phyloP scores from a whole-genome alignment of 1,140 invertebrate species.

The Schlechtendalia chinensis region DNA sequence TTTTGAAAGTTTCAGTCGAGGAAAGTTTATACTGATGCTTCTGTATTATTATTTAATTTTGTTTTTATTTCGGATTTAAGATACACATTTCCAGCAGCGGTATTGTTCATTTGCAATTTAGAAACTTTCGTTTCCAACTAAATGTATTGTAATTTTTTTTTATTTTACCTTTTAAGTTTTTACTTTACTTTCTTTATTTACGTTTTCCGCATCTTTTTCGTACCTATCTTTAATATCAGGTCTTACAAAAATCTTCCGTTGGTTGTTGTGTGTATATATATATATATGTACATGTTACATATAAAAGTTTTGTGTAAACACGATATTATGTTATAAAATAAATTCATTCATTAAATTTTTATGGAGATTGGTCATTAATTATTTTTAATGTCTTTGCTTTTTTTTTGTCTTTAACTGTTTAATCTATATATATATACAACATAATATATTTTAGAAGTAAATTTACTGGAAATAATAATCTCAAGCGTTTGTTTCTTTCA shows the following conservation, averaged over 20 bases:
- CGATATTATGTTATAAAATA: no score
- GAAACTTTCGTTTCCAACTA: not conserved
- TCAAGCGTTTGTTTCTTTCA: not conserved
- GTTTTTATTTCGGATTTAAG: not conserved
- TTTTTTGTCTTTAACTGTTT: no score
- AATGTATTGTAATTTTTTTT: not conserved
- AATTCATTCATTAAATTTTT: no score
- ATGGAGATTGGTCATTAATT: no score
- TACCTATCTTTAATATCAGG: no score
- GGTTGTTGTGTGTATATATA: no score
- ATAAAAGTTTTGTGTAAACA: no score
- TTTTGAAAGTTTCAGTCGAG: not conserved
- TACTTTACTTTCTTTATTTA: not conserved
- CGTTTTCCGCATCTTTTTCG: no score
- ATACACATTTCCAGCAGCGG: not conserved
- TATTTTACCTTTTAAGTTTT: not conserved
- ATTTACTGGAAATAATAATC: not conserved
- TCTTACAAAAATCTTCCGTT: no score
- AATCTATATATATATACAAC: not conserved
- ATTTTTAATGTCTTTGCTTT: no score
- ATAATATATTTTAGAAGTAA: not conserved
- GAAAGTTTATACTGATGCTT: not conserved
- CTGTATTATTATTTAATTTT: slow-evolving; percentile 5
- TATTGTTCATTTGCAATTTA: not conserved
- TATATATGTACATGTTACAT: no score